Conservation (phyloP, 2,797 vertebrate species). For the Oreonectes daqikongensis region DNA sequence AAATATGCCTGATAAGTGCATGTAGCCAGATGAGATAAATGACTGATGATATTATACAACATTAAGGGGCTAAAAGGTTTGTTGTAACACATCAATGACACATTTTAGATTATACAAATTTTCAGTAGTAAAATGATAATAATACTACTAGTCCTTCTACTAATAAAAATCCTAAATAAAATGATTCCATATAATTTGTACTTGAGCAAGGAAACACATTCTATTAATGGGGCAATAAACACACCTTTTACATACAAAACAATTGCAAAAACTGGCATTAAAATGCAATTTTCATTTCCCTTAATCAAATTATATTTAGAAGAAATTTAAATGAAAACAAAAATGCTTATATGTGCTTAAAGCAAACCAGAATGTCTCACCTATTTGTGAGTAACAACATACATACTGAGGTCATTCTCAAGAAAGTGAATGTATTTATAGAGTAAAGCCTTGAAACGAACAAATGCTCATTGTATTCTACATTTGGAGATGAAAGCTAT, state of each 20-base stretch:
- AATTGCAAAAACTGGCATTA: background rate
- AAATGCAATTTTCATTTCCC: no score
- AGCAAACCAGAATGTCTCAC: conserved; percentile 49
- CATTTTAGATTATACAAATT: background rate
- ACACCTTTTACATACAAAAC: background rate
- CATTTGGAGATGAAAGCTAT: conserved; percentile 26
- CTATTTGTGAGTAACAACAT: conserved; percentile 28
- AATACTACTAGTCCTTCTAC: no score
- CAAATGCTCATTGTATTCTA: conserved; percentile 31
- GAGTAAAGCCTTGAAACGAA: background rate
- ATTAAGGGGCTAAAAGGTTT: background rate
- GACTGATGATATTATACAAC: background rate
- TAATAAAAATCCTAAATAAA: background rate
- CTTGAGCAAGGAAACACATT: background rate
- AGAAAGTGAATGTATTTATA: conserved; percentile 35
- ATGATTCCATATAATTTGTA: background rate
- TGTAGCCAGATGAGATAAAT: background rate
- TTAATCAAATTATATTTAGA: no score
- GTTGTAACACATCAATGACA: background rate
- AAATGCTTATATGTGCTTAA: background rate
- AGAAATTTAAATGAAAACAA: background rate
- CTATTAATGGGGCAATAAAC: background rate
- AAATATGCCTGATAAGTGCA: conserved; percentile 31
- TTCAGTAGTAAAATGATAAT: background rate
- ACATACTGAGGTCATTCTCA: conserved; percentile 22